A percentile compares a stretch with the other conserved stretches of the same genome.
phyloP scores from a whole-genome alignment of 2,888 invertebrate species.

The Chalcis sispes region DNA sequence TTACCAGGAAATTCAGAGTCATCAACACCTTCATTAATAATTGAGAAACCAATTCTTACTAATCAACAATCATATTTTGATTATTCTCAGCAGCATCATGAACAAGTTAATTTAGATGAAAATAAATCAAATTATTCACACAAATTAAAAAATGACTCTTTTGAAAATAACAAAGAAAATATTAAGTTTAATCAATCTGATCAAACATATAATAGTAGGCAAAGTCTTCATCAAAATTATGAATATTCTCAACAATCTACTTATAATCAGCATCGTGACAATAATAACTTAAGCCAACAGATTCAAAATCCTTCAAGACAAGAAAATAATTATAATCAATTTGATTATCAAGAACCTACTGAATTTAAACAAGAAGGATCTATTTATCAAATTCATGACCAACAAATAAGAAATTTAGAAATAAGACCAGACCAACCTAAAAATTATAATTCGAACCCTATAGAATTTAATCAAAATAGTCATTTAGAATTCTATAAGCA shows the following conservation, averaged over 20 bases:
- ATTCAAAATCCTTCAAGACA: constrained; percentile 48
- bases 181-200: neutral
- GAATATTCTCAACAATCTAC: constrained; percentile 26
- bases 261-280: constrained; percentile 35
- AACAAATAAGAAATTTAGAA: constrained; percentile 11
- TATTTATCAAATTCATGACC: constrained; percentile 10
- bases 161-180: constrained; percentile 1
- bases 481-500: constrained; percentile 50
- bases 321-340: constrained; percentile 15
- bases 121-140: constrained; percentile 46
- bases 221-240: neutral
- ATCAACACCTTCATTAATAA: constrained; percentile 3
- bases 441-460: neutral
- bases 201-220: neutral
- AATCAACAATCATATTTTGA: neutral
- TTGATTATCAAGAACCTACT: constrained; percentile 14
- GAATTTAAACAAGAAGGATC: constrained; percentile 14
- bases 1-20: constrained; percentile 40
- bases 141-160: constrained; percentile 41
- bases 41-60: no score
- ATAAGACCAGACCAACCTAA: neutral
- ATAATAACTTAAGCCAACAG: constrained; percentile 48
- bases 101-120: constrained; percentile 28
- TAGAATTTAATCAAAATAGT: constrained; percentile 29
- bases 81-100: constrained; percentile 29